phyloP scores from a whole-genome alignment of 2,888 invertebrate genomes.

The Cheilosia pagana region DNA sequence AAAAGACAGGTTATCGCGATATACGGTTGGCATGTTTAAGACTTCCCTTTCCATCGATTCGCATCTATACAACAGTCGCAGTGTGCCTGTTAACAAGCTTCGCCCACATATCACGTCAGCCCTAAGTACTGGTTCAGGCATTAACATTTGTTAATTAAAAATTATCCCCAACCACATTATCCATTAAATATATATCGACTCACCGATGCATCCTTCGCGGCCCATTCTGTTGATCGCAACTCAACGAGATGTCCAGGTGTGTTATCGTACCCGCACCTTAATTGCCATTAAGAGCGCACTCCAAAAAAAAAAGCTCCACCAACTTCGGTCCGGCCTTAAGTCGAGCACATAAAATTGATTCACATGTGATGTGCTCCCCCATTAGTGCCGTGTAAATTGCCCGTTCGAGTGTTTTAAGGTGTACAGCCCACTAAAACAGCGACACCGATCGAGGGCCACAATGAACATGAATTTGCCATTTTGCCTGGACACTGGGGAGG shows the following conservation, averaged over 20 bases:
- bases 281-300: constrained; percentile 71
- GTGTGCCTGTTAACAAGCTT: constrained; percentile 16
- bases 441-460: constrained; percentile 30
- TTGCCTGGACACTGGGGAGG: no score
- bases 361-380: constrained; percentile 57
- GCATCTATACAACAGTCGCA: not conserved
- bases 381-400: constrained; percentile 73
- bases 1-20: constrained; percentile 31
- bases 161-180: constrained; percentile 42
- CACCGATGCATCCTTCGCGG: constrained; percentile 3
- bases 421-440: constrained; percentile 48
- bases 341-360: constrained; percentile 59
- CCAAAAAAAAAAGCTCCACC: constrained; percentile 33
- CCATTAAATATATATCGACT: constrained; percentile 21
- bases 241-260: constrained; percentile 45
- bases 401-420: constrained; percentile 58
- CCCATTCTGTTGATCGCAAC: constrained; percentile 42
- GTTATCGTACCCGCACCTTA: constrained; percentile 53
- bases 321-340: constrained; percentile 27
- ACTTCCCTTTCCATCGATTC: constrained; percentile 12
- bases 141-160: constrained; percentile 67
- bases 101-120: constrained; percentile 62
- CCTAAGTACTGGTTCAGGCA: constrained; percentile 51
- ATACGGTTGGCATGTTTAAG: constrained; percentile 49
- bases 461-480: constrained; percentile 67